phyloP scores from a whole-genome alignment of 2,888 invertebrate species.

The Dryomyza anilis region DNA sequence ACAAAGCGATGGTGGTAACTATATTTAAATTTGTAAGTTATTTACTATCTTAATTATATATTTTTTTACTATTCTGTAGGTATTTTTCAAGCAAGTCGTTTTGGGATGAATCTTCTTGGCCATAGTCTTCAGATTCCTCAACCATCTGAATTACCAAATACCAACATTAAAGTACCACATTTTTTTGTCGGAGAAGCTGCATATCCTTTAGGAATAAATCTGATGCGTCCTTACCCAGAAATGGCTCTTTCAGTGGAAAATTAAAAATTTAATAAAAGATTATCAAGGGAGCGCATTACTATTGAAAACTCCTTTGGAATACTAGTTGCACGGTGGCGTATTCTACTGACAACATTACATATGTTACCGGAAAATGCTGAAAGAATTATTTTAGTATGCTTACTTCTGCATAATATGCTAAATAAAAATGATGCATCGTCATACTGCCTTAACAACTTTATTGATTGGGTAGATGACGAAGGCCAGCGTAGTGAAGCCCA shows the following conservation, averaged over 20 bases:
- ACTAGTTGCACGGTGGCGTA: conserved; percentile 29
- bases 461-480: neutral
- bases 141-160: conserved; percentile 18
- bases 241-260: neutral
- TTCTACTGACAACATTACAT: conserved; percentile 28
- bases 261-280: conserved; percentile 27
- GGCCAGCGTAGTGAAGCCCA: neutral
- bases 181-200: conserved; percentile 24
- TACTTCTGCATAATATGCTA: conserved; percentile 30
- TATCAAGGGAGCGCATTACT: conserved; percentile 18
- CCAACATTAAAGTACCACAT: conserved; percentile 5
- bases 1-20: conserved; percentile 28
- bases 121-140: conserved; percentile 8
- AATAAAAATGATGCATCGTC: neutral
- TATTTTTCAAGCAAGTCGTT: too few relatives aligned
- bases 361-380: conserved; percentile 28
- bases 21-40: neutral
- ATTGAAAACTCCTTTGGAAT: conserved; percentile 34
- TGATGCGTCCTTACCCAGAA: conserved; percentile 27
- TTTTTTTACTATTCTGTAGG: neutral
- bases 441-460: neutral
- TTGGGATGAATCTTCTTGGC: conserved; percentile 25
- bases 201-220: conserved; percentile 12
- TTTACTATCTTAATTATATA: neutral
- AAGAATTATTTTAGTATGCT: conserved; percentile 27